Conservation (phyloP, 2,888 invertebrate genomes). For the Lathronympha strigana region DNA sequence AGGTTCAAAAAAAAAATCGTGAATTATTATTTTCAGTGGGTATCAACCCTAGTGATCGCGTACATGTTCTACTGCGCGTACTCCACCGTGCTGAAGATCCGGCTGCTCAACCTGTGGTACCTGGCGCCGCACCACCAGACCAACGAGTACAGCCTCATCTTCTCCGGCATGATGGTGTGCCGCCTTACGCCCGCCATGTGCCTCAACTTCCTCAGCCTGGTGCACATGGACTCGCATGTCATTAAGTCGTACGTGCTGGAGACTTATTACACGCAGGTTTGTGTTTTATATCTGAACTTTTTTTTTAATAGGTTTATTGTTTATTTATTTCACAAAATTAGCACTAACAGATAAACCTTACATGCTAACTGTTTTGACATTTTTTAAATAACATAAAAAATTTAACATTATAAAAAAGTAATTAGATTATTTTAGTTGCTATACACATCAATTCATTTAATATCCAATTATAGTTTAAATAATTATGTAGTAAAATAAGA, state of each 20-base stretch:
- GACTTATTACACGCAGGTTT: slow-evolving; percentile 97
- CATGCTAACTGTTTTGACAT: too few relatives aligned
- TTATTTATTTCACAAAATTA: too few relatives aligned
- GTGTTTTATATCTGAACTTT: too few relatives aligned
- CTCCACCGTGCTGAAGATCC: slow-evolving; percentile 98
- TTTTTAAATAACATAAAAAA: too few relatives aligned
- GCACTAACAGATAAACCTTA: too few relatives aligned
- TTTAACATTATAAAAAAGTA: too few relatives aligned
- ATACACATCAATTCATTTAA: too few relatives aligned
- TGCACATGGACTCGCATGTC: slow-evolving; percentile 99
- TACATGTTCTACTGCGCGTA: slow-evolving; percentile 99
- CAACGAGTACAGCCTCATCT: slow-evolving; percentile 99
- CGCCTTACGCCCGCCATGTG: slow-evolving; percentile 99
- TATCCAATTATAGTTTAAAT: too few relatives aligned
- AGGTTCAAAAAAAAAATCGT: neutral
- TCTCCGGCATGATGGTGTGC: slow-evolving; percentile 99
- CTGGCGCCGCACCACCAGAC: slow-evolving; percentile 99
- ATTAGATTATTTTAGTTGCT: too few relatives aligned
- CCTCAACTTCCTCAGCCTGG: slow-evolving; percentile 97
- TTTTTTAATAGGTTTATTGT: too few relatives aligned
- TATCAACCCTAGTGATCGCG: slow-evolving; percentile 95
- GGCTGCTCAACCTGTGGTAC: slow-evolving; percentile 98
- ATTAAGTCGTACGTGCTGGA: slow-evolving; percentile 91
- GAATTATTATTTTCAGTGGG: slow-evolving; percentile 82
- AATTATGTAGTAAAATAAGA: too few relatives aligned